These are phyloP conservation scores for Acropora tenuis DNA, from an alignment of 64 coral and sea anemone genomes.

Conservation along the genomic window DNA sequence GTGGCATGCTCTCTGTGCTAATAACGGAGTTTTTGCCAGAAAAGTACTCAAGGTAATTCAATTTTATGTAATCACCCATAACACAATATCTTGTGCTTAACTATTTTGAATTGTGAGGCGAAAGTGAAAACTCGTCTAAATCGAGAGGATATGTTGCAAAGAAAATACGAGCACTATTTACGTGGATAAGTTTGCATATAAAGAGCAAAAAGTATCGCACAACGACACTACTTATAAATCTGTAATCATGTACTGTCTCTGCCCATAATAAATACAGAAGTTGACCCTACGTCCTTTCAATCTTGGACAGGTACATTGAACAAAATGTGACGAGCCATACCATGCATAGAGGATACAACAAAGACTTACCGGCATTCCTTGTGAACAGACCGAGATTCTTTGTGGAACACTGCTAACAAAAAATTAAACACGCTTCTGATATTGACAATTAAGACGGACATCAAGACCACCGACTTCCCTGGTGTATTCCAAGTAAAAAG, in stretches of 20 bases:
- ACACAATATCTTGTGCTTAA: background rate
- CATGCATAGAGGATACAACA: slow-evolving; percentile 20
- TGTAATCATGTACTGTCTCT: background rate
- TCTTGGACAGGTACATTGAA: slow-evolving; percentile 33
- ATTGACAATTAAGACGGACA: no score
- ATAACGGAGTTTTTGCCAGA: slow-evolving; percentile 41
- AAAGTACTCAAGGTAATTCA: slow-evolving; percentile 35
- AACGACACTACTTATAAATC: no score
- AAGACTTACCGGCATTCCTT: slow-evolving; percentile 27
- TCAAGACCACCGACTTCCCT: no score
- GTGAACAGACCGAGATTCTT: slow-evolving; percentile 25
- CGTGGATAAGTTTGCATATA: no score
- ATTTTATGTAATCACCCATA: background rate
- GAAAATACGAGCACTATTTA: no score
- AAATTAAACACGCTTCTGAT: no score
- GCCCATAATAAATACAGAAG: background rate
- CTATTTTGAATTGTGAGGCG: background rate
- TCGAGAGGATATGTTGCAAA: no score
- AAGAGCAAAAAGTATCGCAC: no score
- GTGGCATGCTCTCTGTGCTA: slow-evolving; percentile 60
- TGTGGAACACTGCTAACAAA: background rate
- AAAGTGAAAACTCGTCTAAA: background rate
- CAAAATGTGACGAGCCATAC: background rate
- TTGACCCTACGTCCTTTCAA: background rate
- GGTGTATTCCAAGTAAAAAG: slow-evolving; percentile 39